A percentile compares a stretch with the other conserved stretches of the same genome.
Evolutionary conservation across 2,797 vertebrate genomes (phyloP).

Genomic region (Macroramphosus scolopax): DNA sequence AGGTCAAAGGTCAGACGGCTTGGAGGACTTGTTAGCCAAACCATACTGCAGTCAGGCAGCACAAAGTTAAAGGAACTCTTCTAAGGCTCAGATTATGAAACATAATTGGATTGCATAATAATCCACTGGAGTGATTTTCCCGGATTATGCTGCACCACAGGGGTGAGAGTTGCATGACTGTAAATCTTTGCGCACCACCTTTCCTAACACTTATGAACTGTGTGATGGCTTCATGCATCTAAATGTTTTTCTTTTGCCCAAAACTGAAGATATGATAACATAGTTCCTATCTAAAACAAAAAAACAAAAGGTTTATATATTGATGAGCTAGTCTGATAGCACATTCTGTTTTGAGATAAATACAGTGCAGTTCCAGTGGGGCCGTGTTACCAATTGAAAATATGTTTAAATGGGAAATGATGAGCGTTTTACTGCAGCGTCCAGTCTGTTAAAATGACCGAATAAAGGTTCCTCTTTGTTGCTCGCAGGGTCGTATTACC

Average conservation of each 20-base stretch:
- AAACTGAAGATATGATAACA: too few relatives aligned
- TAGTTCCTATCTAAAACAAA: too few relatives aligned
- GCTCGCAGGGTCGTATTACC: constrained; percentile 45
- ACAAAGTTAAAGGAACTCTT: constrained; percentile 50
- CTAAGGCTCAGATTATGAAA: constrained; percentile 62
- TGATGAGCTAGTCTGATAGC: constrained; percentile 3
- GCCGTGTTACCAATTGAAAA: too few relatives aligned
- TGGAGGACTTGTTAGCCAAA: constrained; percentile 6
- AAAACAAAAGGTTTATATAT: too few relatives aligned
- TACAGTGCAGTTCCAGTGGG: too few relatives aligned
- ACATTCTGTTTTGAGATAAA: constrained; percentile 14
- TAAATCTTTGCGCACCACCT: constrained; percentile 41
- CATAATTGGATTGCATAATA: constrained; percentile 72
- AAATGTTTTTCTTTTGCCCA: too few relatives aligned
- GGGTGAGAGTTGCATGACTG: constrained; percentile 28
- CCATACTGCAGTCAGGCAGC: constrained; percentile 32
- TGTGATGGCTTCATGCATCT: constrained; percentile 37
- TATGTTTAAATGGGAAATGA: constrained; percentile 6
- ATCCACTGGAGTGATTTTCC: constrained; percentile 71
- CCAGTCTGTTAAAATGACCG: constrained; percentile 31
- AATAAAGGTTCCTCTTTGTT: constrained; percentile 25
- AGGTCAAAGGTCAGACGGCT: too few relatives aligned
- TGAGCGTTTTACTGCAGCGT: background rate
- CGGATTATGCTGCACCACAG: constrained; percentile 56
- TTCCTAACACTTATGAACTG: constrained; percentile 48